Evolutionary conservation across 2,113 vertebrate genomes (phyloP), one percentile per base, ranked within the genome.

Genomic region (Sakesphorus luctuosus): DNA sequence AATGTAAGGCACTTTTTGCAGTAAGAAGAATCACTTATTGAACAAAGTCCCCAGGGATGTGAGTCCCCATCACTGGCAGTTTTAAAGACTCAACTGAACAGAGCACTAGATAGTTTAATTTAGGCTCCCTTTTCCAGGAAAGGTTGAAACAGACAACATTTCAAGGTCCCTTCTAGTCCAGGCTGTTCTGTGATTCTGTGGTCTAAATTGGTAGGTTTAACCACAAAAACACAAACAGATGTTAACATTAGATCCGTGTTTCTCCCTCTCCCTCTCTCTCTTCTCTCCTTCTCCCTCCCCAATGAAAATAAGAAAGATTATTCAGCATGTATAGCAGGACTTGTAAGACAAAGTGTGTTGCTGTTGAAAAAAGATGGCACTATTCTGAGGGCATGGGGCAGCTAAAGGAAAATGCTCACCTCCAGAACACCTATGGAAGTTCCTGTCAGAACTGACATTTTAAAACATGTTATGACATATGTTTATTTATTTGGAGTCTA

Each of bases 131-230:
- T 69, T 61, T 17, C 49, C 55, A 52, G n/a, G 25, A 35, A 84
- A 44, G n/a, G 5, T 1, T 89, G 71, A 31, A 43, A 21, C 44
- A 74, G 21, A 31, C 0, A 0, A 68, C n/a, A 14, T 50, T 61
- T 15, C 1, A 2, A 66, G 28, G 43, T 43, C 59, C 15, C 50
- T 69, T 85, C 25, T 47, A 82, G 24, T 29, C 25, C 23, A 26
- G 25, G 9, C 6, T 85, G 19, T 69, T 93, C 35, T 28, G 5
- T 43, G 44, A 81, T n/a, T 73, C 82, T 25, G 8, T 33, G 7
- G 18, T 69, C 50, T 76, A 38, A 59, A 8, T 21, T 21, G 16
- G 17, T 50, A 33, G 20, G 18, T 72, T 85, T 59, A 93, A 59
- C 44, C 68, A 83, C 1, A 36, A 43, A 43, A 90, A 85, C 13